Conservation (phyloP, 1,140 invertebrate genomes). For the Temnothorax curvispinosus region DNA sequence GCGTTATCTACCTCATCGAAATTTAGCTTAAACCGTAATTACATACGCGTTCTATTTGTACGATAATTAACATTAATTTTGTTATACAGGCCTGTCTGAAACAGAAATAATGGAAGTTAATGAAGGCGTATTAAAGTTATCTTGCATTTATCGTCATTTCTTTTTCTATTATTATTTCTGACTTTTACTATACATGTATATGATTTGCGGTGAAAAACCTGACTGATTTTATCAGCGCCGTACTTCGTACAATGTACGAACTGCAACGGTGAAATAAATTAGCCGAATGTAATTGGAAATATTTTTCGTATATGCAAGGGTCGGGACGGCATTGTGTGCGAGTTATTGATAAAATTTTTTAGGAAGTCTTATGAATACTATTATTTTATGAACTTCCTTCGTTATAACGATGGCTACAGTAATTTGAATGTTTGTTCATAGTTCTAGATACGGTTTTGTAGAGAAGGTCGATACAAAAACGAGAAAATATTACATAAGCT, state of each 20-base stretch:
- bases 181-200: background rate
- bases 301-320: background rate
- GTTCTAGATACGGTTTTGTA: background rate
- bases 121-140: background rate
- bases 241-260: background rate
- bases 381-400: slow-evolving; percentile 32
- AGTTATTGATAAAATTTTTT: slow-evolving; percentile 20
- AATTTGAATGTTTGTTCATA: slow-evolving; percentile 12
- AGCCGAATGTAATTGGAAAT: slow-evolving; percentile 25
- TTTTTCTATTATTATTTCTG: background rate
- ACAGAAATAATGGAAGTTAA: slow-evolving; percentile 14
- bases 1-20: slow-evolving; percentile 67
- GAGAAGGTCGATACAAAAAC: background rate
- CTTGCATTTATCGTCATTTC: background rate
- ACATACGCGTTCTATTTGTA: slow-evolving; percentile 8
- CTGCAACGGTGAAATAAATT: background rate
- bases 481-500: background rate
- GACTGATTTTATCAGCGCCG: background rate
- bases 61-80: slow-evolving; percentile 47
- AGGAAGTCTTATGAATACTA: slow-evolving; percentile 10
- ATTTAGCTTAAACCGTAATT: slow-evolving; percentile 55
- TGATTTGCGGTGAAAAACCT: background rate
- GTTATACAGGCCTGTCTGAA: background rate
- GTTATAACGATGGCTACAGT: background rate
- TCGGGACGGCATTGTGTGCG: background rate